phyloP scores from a whole-genome alignment of 1,140 invertebrate genomes.

The Lerema accius region DNA sequence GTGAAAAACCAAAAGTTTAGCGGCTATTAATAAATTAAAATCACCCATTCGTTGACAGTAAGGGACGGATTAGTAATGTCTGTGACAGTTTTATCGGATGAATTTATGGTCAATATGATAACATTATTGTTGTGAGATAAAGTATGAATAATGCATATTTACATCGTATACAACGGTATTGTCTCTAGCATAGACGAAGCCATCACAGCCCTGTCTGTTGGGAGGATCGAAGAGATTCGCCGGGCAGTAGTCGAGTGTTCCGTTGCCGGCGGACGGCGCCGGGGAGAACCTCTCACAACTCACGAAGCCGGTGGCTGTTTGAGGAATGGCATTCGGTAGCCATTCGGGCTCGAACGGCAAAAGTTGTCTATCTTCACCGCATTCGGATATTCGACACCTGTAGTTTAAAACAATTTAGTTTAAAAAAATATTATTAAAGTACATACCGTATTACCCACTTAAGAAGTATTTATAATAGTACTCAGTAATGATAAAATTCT shows the following conservation, averaged over 20 bases:
- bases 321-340: conserved; percentile 57
- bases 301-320: conserved; percentile 36
- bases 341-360: conserved; percentile 48
- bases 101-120: no score
- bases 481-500: no score
- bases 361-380: conserved; percentile 51
- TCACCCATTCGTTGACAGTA: no score
- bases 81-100: no score
- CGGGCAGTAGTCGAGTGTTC: conserved; percentile 49
- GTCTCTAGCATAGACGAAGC: conserved; percentile 58
- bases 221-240: conserved; percentile 49
- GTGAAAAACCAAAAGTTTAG: no score
- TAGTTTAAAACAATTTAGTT: no score
- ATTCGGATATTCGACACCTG: conserved; percentile 67
- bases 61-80: no score
- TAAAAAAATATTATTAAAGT: no score
- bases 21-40: no score
- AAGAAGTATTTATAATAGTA: no score
- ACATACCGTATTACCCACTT: no score
- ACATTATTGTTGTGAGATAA: no score
- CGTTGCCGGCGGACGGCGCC: conserved; percentile 23
- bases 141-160: conserved; percentile 24
- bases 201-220: conserved; percentile 48
- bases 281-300: conserved; percentile 57
- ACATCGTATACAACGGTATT: conserved; percentile 73